A percentile compares a stretch with the other conserved stretches of the same genome.
These are phyloP conservation scores for Papilio gigon DNA, from an alignment of 2,888 invertebrate species.

Conservation along the genomic window DNA sequence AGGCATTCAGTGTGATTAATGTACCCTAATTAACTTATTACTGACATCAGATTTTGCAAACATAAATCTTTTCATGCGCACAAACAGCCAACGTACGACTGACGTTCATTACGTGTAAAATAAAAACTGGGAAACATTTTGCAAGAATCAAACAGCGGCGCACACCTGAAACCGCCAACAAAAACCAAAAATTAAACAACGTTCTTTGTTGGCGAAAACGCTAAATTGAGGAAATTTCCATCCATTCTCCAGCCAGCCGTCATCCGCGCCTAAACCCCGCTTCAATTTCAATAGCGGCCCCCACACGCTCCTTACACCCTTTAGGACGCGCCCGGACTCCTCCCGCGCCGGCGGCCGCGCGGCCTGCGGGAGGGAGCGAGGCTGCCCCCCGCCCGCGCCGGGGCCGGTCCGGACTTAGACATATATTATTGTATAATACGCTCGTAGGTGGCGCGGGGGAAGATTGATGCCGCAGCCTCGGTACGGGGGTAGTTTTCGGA, in stretches of 20 bases:
- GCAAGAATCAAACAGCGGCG: constrained; percentile 52
- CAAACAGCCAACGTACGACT: not conserved
- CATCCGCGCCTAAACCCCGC: constrained; percentile 82
- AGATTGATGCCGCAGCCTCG: constrained; percentile 75
- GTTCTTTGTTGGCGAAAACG: constrained; percentile 82
- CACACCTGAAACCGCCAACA: constrained; percentile 72
- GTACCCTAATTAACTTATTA: constrained; percentile 15
- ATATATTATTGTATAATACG: constrained; percentile 82
- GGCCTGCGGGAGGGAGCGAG: constrained; percentile 50
- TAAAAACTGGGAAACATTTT: constrained; percentile 47
- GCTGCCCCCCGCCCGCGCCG: constrained; percentile 78
- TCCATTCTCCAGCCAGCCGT: constrained; percentile 82
- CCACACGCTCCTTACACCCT: constrained; percentile 81
- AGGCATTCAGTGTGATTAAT: not conserved
- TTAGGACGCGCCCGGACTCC: constrained; percentile 75
- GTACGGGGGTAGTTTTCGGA: constrained; percentile 75
- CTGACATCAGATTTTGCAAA: constrained; percentile 10
- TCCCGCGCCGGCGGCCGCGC: constrained; percentile 56
- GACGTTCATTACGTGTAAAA: constrained; percentile 9
- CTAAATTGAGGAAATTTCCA: constrained; percentile 83
- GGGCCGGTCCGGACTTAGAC: constrained; percentile 83
- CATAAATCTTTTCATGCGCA: constrained; percentile 14
- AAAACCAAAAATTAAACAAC: constrained; percentile 82
- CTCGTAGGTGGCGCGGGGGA: constrained; percentile 80
- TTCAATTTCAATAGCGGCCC: constrained; percentile 82